Evolutionary conservation across 1,140 invertebrate genomes (phyloP).

Genomic region (Meloidogyne floridensis): DNA sequence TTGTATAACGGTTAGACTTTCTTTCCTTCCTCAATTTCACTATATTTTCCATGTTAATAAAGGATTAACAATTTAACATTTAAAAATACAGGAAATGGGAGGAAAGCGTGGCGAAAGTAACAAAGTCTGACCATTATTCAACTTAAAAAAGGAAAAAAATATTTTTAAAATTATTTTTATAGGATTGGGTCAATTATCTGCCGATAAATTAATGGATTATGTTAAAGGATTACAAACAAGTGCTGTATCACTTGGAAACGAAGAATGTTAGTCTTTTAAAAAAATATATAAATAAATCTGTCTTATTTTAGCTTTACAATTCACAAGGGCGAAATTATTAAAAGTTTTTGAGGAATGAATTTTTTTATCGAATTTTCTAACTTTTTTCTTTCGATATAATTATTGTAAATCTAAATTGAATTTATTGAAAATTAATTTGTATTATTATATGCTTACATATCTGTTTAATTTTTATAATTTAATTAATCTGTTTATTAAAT

Average conservation of each 20-base stretch:
- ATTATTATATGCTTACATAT: too few relatives aligned
- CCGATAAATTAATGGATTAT: conserved; percentile 53
- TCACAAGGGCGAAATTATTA: conserved; percentile 42
- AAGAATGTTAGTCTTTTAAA: conserved; percentile 38
- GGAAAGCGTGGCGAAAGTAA: too few relatives aligned
- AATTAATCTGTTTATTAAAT: not conserved
- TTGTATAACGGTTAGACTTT: too few relatives aligned
- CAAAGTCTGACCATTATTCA: too few relatives aligned
- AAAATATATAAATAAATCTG: not conserved
- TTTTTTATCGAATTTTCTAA: not conserved
- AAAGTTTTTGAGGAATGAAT: conserved; percentile 34
- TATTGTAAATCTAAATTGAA: too few relatives aligned
- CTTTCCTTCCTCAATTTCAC: too few relatives aligned
- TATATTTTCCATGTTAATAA: too few relatives aligned
- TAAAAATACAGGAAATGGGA: too few relatives aligned
- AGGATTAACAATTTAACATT: too few relatives aligned
- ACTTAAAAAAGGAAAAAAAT: not conserved
- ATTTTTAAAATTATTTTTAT: conserved; percentile 2
- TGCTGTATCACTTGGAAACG: conserved; percentile 32
- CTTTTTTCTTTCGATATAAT: not conserved
- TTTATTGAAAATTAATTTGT: too few relatives aligned
- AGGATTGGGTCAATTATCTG: conserved; percentile 52
- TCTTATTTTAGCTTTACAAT: conserved; percentile 37
- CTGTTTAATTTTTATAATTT: not conserved
- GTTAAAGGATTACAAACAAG: conserved; percentile 41